Evolutionary conservation across 2,797 vertebrate genomes (phyloP), one percentile per base, ranked within the genome.

Genomic region (Epinephelus malabaricus): DNA sequence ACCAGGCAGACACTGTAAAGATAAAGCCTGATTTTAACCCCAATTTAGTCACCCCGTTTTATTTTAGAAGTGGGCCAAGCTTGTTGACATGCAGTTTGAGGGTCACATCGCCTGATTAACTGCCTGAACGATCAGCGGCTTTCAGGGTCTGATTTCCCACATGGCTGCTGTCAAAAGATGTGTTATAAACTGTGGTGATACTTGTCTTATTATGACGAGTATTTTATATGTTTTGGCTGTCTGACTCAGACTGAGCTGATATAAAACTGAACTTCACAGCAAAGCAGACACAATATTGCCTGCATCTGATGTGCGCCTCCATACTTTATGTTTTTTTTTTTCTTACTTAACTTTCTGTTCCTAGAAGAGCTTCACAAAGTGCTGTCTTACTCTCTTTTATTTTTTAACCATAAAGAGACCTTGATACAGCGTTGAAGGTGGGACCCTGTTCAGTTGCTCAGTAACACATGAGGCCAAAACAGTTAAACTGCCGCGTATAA

Each of bases 111-210:
- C 17, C 21, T 56, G 49, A 77, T 63, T 38, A 49, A 27, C 5
- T 27, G 58, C 43, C 50, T n/a, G 21, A 55, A 38, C 1, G 17
- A 50, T 47, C 67, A 34, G n/a, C 1, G 43, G 53, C 18, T 60
- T 47, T n/a, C 25, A 47, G 27, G 5, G 21, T 73, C 25, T 5
- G 10, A 56, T 65, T 61, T 27, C 11, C 66, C n/a, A 19, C 27
- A 63, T 38, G 58, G 50, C 58, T 27, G 40, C 66, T 40, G 17
- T 62, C 50, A 69, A 27, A 46, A 62, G 23, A 67, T 59, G 14
- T 27, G 25, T 23, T 73, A 34, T 46, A 6, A 34, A 38, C 38
- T 14, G 27, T 34, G 23, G 4, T 40, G n/a, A 63, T 30, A 23
- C 58, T 63, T 53, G 64, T 68, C 49, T 50, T 55, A 25, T n/a